Percentiles rank a stretch among this genome's conserved stretches.
These are phyloP conservation scores for Dissostichus mawsoni DNA, from an alignment of 2,113 vertebrate species.

Conservation along the genomic window DNA sequence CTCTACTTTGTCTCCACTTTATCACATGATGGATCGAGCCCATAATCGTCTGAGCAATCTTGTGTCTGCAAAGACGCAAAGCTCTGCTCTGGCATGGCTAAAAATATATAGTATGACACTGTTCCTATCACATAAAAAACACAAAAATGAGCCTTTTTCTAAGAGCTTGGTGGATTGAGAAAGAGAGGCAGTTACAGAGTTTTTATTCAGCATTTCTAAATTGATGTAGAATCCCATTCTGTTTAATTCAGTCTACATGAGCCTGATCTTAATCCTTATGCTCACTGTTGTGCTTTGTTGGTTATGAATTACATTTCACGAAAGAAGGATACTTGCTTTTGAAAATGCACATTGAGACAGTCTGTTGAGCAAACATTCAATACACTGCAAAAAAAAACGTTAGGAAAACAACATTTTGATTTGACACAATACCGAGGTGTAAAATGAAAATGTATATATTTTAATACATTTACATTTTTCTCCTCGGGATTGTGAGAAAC, in stretches of 20 bases:
- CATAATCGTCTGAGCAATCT: slow-evolving; percentile 44
- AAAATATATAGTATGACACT: neutral
- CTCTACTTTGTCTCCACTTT: slow-evolving; percentile 46
- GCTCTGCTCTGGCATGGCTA: neutral
- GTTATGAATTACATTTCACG: neutral
- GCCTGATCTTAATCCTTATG: neutral
- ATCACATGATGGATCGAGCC: slow-evolving; percentile 61
- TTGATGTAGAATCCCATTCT: neutral
- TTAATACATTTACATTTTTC: neutral
- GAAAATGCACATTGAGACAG: neutral
- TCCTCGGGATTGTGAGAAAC: too few relatives aligned
- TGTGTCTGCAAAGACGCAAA: slow-evolving; percentile 24
- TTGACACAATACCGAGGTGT: too few relatives aligned
- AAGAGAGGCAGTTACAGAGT: neutral
- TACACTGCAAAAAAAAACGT: neutral
- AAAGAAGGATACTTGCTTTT: neutral
- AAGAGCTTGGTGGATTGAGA: neutral
- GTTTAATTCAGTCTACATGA: neutral
- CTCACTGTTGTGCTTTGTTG: neutral
- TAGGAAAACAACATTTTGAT: too few relatives aligned
- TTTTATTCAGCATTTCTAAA: neutral
- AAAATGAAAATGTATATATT: neutral
- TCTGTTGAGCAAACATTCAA: neutral
- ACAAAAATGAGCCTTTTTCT: accelerated
- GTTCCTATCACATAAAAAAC: neutral